Evolutionary conservation across 2,797 vertebrate species (phyloP).

Genomic region (Sciaenops ocellatus): DNA sequence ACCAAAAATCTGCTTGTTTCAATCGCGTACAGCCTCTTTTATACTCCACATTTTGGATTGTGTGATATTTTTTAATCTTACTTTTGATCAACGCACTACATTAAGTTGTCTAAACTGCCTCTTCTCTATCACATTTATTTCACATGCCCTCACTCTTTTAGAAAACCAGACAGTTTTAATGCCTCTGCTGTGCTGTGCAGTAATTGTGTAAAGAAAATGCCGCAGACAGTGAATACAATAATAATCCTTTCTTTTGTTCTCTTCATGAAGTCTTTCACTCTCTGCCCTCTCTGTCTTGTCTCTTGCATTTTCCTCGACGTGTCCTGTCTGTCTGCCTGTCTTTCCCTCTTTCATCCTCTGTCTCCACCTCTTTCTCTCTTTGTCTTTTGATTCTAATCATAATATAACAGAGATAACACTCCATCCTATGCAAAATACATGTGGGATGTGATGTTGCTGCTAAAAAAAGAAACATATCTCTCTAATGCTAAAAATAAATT

Average conservation of each 20-base stretch:
- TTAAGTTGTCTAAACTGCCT: slow-evolving; percentile 24
- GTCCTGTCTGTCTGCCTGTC: background rate
- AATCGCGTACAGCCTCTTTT: background rate
- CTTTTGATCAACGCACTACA: slow-evolving; percentile 21
- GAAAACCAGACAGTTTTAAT: slow-evolving; percentile 20
- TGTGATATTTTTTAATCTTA: slow-evolving; percentile 9
- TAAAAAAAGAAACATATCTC: slow-evolving; percentile 57
- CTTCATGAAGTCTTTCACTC: slow-evolving; percentile 35
- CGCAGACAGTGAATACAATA: slow-evolving; percentile 31
- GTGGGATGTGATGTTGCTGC: slow-evolving; percentile 41
- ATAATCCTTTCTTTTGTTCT: slow-evolving; percentile 29
- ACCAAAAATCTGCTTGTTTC: slow-evolving; percentile 1
- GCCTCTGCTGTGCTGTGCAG: slow-evolving; percentile 24
- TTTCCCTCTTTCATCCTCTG: slow-evolving; percentile 14
- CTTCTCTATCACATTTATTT: slow-evolving; percentile 12
- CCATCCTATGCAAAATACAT: slow-evolving; percentile 63
- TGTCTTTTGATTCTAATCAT: slow-evolving; percentile 24
- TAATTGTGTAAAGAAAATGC: slow-evolving; percentile 33
- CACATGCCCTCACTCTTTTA: slow-evolving; percentile 7
- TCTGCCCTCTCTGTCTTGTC: slow-evolving; percentile 12
- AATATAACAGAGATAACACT: slow-evolving; percentile 48
- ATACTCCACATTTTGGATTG: slow-evolving; percentile 27
- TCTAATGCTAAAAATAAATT: slow-evolving; percentile 61
- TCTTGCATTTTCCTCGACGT: slow-evolving; percentile 10
- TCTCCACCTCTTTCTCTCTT: slow-evolving; percentile 8